phyloP scores from a whole-genome alignment of 2,888 invertebrate genomes.

The Torymus texanus region DNA sequence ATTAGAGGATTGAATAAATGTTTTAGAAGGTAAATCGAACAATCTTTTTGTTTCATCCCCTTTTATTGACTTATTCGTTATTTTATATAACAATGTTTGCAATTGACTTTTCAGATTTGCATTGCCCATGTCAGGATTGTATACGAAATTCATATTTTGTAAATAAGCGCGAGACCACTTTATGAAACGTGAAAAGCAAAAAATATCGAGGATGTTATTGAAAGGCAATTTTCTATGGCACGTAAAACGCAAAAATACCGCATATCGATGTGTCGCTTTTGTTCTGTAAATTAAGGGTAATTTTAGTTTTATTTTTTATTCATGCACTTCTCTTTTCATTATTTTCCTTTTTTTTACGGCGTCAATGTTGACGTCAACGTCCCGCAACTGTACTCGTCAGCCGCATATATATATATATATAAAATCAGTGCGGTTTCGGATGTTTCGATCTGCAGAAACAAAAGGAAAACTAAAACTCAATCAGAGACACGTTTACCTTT shows the following conservation, averaged over 20 bases:
- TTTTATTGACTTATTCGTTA: no score
- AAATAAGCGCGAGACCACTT: no score
- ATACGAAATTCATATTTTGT: no score
- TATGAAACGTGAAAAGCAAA: neutral
- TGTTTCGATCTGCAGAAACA: conserved; percentile 10
- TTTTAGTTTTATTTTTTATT: conserved; percentile 26
- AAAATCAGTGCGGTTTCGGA: neutral
- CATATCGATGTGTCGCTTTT: neutral
- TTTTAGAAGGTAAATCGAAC: no score
- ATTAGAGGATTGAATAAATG: no score
- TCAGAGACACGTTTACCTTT: conserved; percentile 12
- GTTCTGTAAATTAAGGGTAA: conserved; percentile 4
- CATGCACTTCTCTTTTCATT: conserved; percentile 13
- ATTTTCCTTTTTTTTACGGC: conserved; percentile 7
- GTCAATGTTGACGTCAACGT: conserved; percentile 12
- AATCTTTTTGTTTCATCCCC: no score
- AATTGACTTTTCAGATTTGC: no score
- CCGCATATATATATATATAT: neutral
- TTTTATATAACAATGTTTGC: no score
- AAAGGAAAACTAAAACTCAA: neutral
- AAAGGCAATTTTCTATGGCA: no score
- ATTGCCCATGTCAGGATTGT: no score
- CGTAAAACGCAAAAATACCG: no score
- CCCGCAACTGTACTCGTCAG: neutral
- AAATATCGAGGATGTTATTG: neutral